Percentiles rank a stretch among this genome's conserved stretches.
Conservation (phyloP, 2,113 vertebrate species). For the Bombycilla garrulus region DNA sequence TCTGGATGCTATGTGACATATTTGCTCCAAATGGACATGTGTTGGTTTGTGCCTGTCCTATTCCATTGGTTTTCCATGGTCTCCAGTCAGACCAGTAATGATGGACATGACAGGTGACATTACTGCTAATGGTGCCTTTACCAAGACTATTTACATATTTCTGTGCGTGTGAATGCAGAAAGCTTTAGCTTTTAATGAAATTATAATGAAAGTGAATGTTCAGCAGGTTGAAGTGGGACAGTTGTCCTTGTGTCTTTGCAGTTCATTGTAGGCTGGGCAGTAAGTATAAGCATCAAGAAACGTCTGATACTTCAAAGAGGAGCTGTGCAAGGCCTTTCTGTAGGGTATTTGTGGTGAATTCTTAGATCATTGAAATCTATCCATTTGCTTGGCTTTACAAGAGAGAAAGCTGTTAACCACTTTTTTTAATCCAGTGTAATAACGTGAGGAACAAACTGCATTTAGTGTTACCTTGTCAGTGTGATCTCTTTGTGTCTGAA, state of each 20-base stretch:
- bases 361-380: slow-evolving; percentile 80
- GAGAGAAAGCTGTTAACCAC: slow-evolving; percentile 83
- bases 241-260: not conserved
- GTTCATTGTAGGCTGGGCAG: not conserved
- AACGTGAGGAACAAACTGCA: slow-evolving; percentile 69
- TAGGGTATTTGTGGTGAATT: slow-evolving; percentile 60
- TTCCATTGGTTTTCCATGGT: not conserved
- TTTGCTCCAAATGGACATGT: not conserved
- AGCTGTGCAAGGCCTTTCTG: not conserved
- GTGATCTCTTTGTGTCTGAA: slow-evolving; percentile 72
- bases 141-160: not conserved
- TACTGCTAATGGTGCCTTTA: not conserved
- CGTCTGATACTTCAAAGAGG: slow-evolving; percentile 13
- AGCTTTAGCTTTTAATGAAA: not conserved
- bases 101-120: not conserved
- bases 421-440: slow-evolving; percentile 72
- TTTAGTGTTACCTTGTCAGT: slow-evolving; percentile 72
- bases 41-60: not conserved
- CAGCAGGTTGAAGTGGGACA: not conserved
- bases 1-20: not conserved
- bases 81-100: not conserved
- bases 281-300: not conserved
- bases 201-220: not conserved
- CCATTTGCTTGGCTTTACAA: slow-evolving; percentile 74
- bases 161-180: not conserved